phyloP scores from a whole-genome alignment of 2,888 invertebrate genomes.

The Anticlea derivata region DNA sequence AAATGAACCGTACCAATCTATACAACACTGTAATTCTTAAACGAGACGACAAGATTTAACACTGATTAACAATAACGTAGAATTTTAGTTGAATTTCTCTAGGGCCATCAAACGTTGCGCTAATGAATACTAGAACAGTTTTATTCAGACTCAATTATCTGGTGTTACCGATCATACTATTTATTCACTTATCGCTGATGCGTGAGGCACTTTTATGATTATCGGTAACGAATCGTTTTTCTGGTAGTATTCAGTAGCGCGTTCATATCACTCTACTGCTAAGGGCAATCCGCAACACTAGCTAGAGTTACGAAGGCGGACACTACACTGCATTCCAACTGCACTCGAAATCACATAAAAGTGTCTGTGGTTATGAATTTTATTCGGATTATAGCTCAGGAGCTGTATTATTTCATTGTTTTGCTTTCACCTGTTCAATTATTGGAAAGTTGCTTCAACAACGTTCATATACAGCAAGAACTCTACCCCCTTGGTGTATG shows the following conservation, averaged over 20 bases:
- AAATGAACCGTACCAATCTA: conserved; percentile 80
- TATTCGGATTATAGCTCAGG: no score
- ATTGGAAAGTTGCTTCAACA: no score
- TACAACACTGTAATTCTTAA: conserved; percentile 83
- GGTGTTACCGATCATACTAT: no score
- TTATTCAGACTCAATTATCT: neutral
- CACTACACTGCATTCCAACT: conserved; percentile 68
- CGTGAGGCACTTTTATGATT: conserved; percentile 5
- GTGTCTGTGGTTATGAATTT: no score
- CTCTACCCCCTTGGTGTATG: conserved; percentile 8
- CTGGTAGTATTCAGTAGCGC: conserved; percentile 61
- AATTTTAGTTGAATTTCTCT: conserved; percentile 70
- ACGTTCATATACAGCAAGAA: no score
- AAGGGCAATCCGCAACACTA: conserved; percentile 74
- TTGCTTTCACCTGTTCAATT: no score
- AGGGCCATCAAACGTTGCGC: conserved; percentile 68
- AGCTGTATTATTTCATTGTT: no score
- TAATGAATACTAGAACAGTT: conserved; percentile 54
- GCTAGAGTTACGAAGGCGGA: conserved; percentile 75
- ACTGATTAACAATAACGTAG: conserved; percentile 82
- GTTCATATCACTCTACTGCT: conserved; percentile 61
- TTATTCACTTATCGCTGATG: no score
- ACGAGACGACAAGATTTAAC: conserved; percentile 82
- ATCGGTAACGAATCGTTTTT: conserved; percentile 14
- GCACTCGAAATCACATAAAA: conserved; percentile 49